phyloP scores from a whole-genome alignment of 2,888 invertebrate genomes.

The Platerodrilus igneus region DNA sequence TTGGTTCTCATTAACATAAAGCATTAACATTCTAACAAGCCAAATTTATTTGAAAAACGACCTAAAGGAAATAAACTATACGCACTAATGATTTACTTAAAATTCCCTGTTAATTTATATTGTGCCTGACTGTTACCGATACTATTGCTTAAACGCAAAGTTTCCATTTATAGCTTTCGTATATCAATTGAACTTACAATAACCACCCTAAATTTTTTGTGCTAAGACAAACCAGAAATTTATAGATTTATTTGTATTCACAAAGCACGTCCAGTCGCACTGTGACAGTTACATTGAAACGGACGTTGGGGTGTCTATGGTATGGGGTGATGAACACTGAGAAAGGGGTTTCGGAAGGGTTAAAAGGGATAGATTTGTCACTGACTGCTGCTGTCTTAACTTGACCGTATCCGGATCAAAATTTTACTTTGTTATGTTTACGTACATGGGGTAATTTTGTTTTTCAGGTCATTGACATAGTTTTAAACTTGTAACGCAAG shows the following conservation, averaged over 20 bases:
- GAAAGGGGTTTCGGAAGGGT: slow-evolving; percentile 34
- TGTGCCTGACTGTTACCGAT: slow-evolving; percentile 32
- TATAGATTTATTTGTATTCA: slow-evolving; percentile 35
- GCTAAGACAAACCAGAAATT: slow-evolving; percentile 23
- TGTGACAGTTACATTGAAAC: slow-evolving; percentile 33
- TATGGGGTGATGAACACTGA: slow-evolving; percentile 19
- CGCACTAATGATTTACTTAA: slow-evolving; percentile 26
- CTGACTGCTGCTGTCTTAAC: slow-evolving; percentile 41
- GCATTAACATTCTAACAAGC: slow-evolving; percentile 24
- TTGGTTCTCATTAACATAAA: slow-evolving; percentile 25
- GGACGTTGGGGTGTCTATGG: slow-evolving; percentile 18
- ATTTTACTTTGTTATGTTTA: slow-evolving; percentile 16
- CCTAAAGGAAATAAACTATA: slow-evolving; percentile 22
- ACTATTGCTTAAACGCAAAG: slow-evolving; percentile 26
- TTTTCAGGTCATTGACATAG: slow-evolving; percentile 12
- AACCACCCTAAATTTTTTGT: too few relatives aligned
- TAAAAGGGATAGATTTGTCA: slow-evolving; percentile 43
- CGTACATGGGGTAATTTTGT: slow-evolving; percentile 1
- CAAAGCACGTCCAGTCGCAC: slow-evolving; percentile 34
- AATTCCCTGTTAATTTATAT: slow-evolving; percentile 28
- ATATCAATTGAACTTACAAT: too few relatives aligned
- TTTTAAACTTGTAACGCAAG: too few relatives aligned
- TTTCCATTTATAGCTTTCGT: slow-evolving; percentile 27
- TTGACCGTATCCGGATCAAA: slow-evolving; percentile 36
- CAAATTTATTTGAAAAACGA: slow-evolving; percentile 24